Base-by-base conservation (phyloP, 2,888 invertebrate species). In the Oscheius sp. region DNA sequence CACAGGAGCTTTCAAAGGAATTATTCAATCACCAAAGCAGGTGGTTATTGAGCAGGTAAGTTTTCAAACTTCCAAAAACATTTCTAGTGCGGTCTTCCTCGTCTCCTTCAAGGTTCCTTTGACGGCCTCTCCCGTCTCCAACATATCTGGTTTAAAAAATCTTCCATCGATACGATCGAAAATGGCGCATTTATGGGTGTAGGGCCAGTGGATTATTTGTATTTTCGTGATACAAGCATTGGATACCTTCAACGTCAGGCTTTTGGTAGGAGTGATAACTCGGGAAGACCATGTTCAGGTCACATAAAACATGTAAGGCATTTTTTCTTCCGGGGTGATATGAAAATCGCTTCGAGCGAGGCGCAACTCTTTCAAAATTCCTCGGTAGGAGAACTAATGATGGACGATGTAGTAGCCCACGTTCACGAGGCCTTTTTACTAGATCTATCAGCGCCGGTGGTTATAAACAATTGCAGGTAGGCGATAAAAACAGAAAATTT, bases 31-130 rank as follows among this genome's bases (percentile, higher is more conserved):
- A 41, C 76, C 76, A 4, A 66, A 70, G 47, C 74, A 72, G 32
- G 44, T 76, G 36, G 72, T 74, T 20, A 72, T 76, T 17, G 76
- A 76, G 65, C 72, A 76, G 70, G 76, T 76, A 47, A 54, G 32
- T 36, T 12, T 6, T 6, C 17, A 36, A 12, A 1, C 17, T 22
- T 4, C 47, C 47, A 17, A 47, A 17, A 22, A 47, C 17, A 4
- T 47, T 62, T 47, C 5, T 26, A 62, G 62, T 49, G 49, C 22
- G 17, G 9, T 5, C 22, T 62, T 8, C 62, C 62, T 2, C 47
- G 62, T n/a, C 22, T 62, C 17, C 49, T 62, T 6, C 41, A 5
- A 24, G 59, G 59, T n/a, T 20, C 59, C 17, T 59, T 59, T 24
- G 41, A 51, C 14, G 67, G 67, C 24, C 57, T 67, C n/a, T 67